Percentiles rank a stretch among this genome's conserved stretches.
Conservation (phyloP, 2,797 vertebrate genomes). For the Potorous gilbertii region DNA sequence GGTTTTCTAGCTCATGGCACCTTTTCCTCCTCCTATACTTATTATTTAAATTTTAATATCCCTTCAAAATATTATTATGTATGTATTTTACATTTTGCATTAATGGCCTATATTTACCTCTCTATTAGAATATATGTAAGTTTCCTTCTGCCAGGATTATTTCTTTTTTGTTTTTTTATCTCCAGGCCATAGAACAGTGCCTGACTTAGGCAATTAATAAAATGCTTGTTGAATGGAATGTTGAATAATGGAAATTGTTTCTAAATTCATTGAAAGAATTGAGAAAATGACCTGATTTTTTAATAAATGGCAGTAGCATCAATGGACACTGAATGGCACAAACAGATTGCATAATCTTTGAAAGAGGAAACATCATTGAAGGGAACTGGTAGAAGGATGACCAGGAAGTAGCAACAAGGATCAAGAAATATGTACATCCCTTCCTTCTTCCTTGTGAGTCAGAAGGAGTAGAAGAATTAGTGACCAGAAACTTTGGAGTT, state of each 20-base stretch:
- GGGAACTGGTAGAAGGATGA: neutral
- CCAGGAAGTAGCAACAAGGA: neutral
- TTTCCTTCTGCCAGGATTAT: neutral
- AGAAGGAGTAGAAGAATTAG: neutral
- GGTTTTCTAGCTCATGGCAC: neutral
- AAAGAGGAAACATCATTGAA: neutral
- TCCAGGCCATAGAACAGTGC: conserved; percentile 56
- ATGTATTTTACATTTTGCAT: neutral
- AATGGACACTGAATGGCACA: neutral
- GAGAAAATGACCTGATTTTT: neutral
- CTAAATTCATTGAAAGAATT: neutral
- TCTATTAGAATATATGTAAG: neutral
- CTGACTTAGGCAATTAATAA: conserved; percentile 38
- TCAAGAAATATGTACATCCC: neutral
- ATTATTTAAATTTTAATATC: neutral
- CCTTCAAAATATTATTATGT: neutral
- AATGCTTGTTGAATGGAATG: neutral
- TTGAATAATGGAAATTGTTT: neutral
- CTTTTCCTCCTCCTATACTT: neutral
- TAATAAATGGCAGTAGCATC: neutral
- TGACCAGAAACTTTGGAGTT: neutral
- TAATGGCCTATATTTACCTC: neutral
- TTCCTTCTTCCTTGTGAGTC: neutral
- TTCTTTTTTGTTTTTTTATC: neutral
- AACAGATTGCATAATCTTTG: neutral